These are phyloP conservation scores for Drosophila micromelanica DNA, from an alignment of 1,140 invertebrate species.

Conservation along the genomic window DNA sequence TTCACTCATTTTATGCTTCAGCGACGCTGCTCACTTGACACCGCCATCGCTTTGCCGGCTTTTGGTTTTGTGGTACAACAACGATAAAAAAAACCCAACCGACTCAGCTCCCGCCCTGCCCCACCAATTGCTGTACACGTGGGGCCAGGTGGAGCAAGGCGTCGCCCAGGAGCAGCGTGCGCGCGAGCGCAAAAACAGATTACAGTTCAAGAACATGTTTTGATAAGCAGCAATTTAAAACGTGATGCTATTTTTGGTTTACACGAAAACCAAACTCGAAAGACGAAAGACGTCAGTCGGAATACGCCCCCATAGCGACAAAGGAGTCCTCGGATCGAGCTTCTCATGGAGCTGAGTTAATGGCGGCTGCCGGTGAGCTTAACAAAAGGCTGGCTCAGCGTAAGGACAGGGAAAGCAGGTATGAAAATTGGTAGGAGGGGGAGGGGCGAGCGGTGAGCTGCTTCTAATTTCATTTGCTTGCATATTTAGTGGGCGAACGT, in stretches of 20 bases:
- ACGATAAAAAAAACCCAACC: neutral
- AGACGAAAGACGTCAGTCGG: slow-evolving; percentile 14
- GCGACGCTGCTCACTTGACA: slow-evolving; percentile 62
- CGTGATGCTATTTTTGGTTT: slow-evolving; percentile 82
- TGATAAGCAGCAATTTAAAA: slow-evolving; percentile 83
- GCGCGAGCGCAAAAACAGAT: slow-evolving; percentile 75
- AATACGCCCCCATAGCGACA: neutral
- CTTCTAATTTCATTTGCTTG: slow-evolving; percentile 59
- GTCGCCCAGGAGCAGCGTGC: slow-evolving; percentile 37
- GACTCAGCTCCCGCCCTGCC: neutral
- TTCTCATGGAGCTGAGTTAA: neutral
- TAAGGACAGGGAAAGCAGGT: neutral
- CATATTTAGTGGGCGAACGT: slow-evolving; percentile 51
- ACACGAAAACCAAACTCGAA: slow-evolving; percentile 27
- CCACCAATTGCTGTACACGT: slow-evolving; percentile 9
- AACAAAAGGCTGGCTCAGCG: slow-evolving; percentile 32
- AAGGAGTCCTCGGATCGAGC: neutral
- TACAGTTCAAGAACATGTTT: slow-evolving; percentile 81
- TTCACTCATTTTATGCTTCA: slow-evolving; percentile 79
- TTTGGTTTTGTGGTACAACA: slow-evolving; percentile 51
- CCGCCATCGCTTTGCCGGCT: slow-evolving; percentile 46
- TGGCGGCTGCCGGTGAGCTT: slow-evolving; percentile 15
- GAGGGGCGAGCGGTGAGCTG: slow-evolving; percentile 1
- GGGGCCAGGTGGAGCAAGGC: slow-evolving; percentile 19
- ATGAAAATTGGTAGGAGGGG: neutral